Evolutionary conservation across 2,888 invertebrate species (phyloP).

Genomic region (Leptopilina drosophilae): DNA sequence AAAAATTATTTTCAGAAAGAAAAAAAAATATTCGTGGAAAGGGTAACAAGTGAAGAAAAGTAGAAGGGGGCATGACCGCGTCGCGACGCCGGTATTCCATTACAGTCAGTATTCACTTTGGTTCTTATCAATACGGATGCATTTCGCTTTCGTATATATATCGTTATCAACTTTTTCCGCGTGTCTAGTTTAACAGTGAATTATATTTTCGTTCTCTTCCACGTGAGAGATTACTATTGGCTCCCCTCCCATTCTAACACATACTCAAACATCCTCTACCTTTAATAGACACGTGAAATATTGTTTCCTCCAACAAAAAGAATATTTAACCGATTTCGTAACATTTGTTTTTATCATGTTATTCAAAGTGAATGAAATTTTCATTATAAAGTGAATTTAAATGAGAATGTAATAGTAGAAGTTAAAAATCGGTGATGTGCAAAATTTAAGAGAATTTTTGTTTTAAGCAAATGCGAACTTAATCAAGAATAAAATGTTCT

Average conservation of each 20-base stretch:
- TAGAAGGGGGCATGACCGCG: constrained; percentile 49
- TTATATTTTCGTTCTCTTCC: not conserved
- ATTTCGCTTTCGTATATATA: constrained; percentile 9
- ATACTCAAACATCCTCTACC: not conserved
- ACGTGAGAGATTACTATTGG: constrained; percentile 34
- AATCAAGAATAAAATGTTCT: too few species aligned
- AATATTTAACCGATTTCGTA: too few species aligned
- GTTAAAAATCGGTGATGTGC: too few species aligned
- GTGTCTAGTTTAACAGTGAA: constrained; percentile 15
- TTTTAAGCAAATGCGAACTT: too few species aligned
- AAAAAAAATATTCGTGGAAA: constrained; percentile 35
- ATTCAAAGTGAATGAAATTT: too few species aligned
- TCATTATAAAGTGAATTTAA: too few species aligned
- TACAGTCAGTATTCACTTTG: constrained; percentile 51
- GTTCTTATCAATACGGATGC: constrained; percentile 49
- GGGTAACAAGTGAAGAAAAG: constrained; percentile 42
- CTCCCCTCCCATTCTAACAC: not conserved
- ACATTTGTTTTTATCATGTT: too few species aligned
- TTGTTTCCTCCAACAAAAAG: not conserved
- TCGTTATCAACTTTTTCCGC: constrained; percentile 2
- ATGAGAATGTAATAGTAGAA: too few species aligned
- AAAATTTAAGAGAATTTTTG: too few species aligned
- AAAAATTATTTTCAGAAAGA: not conserved
- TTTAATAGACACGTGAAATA: not conserved
- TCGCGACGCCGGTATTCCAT: constrained; percentile 44